Evolutionary conservation across 2,888 invertebrate species (phyloP), one percentile per base, ranked within the genome.

Genomic region (Pristionchus maxplancki): DNA sequence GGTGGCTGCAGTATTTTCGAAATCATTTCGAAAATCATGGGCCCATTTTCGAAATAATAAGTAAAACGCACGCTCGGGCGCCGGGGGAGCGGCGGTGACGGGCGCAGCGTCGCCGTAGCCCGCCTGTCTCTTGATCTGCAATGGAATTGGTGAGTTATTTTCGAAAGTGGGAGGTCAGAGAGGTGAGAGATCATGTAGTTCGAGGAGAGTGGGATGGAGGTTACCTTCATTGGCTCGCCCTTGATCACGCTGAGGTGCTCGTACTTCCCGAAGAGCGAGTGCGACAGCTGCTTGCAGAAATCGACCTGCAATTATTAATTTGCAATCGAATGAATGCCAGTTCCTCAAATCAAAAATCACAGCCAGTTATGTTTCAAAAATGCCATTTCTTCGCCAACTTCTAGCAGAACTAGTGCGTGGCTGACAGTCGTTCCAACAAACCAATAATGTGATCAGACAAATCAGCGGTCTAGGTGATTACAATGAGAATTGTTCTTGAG

Each of bases 231-330:
- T 34, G 89, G 89, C 15, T 91, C 89, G 89, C 91, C 91, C 87
- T 90, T 90, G n/a, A 89, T 64, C 15, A 84, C 20, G 37, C 90
- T 90, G 89, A 91, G 91, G n/a, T 89, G 89, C 83, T 92, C 91
- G 88, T 91, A 92, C 88, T 92, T 91, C 84, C 88, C 91, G 89
- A 90, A 92, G 40, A 92, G 90, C 9, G 92, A 92, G 85, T 88
- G 88, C 85, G 92, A 92, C 58, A 92, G 92, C 89, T 92, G 92
- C 50, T 90, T 89, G 88, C 93, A 93, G 89, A 62, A 62, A 28
- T 62, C 62, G 5, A 62, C 62, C 62, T 62, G 62, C 15, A 28
- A 28, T 8, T 58, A n/a, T n/a, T n/a, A n/a, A n/a, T n/a, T n/a
- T n/a, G n/a, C n/a, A n/a, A n/a, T n/a, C n/a, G n/a, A n/a, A n/a